A percentile compares a stretch with the other conserved stretches of the same genome.
Evolutionary conservation across 2,113 vertebrate species (phyloP).

Genomic region (Erinaceus europaeus): DNA sequence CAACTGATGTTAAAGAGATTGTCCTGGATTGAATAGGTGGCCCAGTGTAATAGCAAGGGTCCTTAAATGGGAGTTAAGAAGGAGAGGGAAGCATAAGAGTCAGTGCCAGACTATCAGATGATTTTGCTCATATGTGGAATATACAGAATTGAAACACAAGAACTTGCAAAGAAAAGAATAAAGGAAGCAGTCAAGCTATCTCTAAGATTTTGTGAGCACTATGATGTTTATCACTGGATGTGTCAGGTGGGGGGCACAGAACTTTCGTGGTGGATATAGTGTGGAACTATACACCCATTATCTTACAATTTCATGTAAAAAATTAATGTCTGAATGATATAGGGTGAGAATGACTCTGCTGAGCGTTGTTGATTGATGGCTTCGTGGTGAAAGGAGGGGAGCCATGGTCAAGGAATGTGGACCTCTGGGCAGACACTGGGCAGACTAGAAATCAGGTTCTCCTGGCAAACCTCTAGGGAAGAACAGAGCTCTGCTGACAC

Average conservation of each 20-base stretch:
- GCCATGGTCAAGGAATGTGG: neutral
- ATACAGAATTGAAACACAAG: too few species aligned
- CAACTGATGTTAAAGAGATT: neutral
- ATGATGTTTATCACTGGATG: too few species aligned
- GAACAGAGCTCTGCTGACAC: neutral
- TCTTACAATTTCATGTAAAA: too few species aligned
- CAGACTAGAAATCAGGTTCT: neutral
- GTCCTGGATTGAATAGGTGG: neutral
- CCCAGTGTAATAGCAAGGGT: neutral
- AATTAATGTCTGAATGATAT: too few species aligned
- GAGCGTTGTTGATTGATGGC: neutral
- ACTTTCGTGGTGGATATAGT: too few species aligned
- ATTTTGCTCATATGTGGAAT: too few species aligned
- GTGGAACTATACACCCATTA: too few species aligned
- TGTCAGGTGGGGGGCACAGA: too few species aligned
- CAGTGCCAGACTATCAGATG: too few species aligned
- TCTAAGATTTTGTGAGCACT: too few species aligned
- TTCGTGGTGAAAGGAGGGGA: neutral
- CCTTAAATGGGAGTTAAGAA: neutral
- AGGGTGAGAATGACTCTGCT: fast-evolving
- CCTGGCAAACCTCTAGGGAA: neutral
- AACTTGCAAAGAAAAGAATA: too few species aligned
- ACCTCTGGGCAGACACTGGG: neutral
- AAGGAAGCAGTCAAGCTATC: too few species aligned
- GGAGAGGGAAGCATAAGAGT: neutral